phyloP scores from a whole-genome alignment of 2,888 invertebrate genomes.

The Torymus tubicola region DNA sequence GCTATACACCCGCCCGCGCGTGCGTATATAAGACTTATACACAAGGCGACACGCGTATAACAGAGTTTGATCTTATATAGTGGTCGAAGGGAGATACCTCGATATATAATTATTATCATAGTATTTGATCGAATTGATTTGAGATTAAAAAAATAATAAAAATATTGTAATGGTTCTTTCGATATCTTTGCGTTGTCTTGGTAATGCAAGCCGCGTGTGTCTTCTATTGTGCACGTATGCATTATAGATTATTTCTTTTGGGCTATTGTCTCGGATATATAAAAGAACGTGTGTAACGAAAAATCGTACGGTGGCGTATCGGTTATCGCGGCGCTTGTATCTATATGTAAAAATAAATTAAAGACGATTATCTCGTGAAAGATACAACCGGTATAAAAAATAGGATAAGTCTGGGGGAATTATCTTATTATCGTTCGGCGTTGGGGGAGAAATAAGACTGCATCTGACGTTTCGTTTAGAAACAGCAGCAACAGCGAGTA shows the following conservation, averaged over 20 bases:
- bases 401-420: too few species aligned
- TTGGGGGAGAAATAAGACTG: too few species aligned
- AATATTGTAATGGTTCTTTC: conserved; percentile 38
- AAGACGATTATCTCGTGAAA: not conserved
- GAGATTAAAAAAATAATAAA: conserved; percentile 19
- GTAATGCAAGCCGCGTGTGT: conserved; percentile 28
- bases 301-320: conserved; percentile 4
- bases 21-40: too few species aligned
- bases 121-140: too few species aligned
- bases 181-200: conserved; percentile 47
- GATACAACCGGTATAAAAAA: not conserved
- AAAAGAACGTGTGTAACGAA: not conserved
- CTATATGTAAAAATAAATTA: conserved; percentile 21
- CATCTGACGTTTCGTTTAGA: too few species aligned
- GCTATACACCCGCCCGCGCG: too few species aligned
- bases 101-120: too few species aligned
- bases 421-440: too few species aligned
- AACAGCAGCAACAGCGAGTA: too few species aligned
- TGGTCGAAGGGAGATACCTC: too few species aligned
- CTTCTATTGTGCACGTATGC: conserved; percentile 36
- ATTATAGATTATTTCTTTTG: not conserved
- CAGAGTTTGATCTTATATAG: too few species aligned
- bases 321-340: not conserved
- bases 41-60: too few species aligned
- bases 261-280: conserved; percentile 6